A percentile compares a stretch with the other conserved stretches of the same genome.
phyloP scores from a whole-genome alignment of 2,888 invertebrate genomes.

The Diaphora mendica region DNA sequence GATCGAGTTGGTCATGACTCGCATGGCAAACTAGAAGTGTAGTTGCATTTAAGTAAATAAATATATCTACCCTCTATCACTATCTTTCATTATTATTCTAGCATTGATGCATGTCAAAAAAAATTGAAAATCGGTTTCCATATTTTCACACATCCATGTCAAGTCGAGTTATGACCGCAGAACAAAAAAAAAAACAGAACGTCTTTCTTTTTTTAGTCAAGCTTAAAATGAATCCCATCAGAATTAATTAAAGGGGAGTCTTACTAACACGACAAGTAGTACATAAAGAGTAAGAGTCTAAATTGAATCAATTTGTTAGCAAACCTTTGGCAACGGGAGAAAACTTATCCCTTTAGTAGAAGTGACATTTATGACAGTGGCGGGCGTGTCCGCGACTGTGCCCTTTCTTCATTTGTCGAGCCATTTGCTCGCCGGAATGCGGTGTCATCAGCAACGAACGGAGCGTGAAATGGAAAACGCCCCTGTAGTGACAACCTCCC shows the following conservation, averaged over 20 bases:
- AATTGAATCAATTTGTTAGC: slow-evolving; percentile 77
- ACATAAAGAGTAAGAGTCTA: slow-evolving; percentile 56
- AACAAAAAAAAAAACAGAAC: not conserved
- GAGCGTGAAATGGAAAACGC: slow-evolving; percentile 86
- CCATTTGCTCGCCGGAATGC: slow-evolving; percentile 84
- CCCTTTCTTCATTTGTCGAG: slow-evolving; percentile 84
- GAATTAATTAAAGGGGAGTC: slow-evolving; percentile 41
- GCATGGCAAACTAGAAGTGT: too few species aligned
- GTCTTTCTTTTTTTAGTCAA: not conserved
- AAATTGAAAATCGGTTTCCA: too few species aligned
- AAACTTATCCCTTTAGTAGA: slow-evolving; percentile 58
- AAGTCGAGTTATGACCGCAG: too few species aligned
- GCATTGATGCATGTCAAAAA: too few species aligned
- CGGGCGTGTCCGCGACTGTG: slow-evolving; percentile 80
- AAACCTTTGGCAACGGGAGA: slow-evolving; percentile 55
- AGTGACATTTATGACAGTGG: slow-evolving; percentile 82
- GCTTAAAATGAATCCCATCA: slow-evolving; percentile 7
- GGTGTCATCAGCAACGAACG: slow-evolving; percentile 84
- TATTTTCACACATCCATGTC: too few species aligned
- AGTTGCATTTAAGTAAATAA: too few species aligned
- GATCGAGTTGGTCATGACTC: too few species aligned
- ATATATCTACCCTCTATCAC: too few species aligned
- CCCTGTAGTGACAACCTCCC: slow-evolving; percentile 76
- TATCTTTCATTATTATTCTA: too few species aligned
- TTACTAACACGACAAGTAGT: slow-evolving; percentile 33